Conservation (phyloP, 1,140 invertebrate genomes). For the Melipona quadrifasciata region DNA sequence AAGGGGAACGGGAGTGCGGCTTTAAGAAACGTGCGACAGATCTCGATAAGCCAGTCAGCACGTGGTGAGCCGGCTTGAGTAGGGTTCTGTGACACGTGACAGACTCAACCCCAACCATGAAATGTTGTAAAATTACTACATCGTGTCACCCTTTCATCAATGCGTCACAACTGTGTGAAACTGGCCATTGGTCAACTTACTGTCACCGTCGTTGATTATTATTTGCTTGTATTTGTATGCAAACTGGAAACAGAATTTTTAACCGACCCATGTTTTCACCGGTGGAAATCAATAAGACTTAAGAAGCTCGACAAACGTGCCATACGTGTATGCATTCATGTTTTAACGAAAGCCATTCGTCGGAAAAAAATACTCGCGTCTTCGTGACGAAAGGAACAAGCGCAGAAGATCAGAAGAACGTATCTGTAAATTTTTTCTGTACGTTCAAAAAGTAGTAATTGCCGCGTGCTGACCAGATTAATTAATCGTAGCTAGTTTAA, state of each 20-base stretch:
- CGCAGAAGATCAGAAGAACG: neutral
- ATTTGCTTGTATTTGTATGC: neutral
- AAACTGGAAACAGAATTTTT: neutral
- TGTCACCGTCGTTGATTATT: neutral
- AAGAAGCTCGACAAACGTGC: neutral
- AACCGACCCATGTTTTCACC: neutral
- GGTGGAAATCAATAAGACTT: constrained; percentile 2
- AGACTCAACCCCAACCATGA: constrained; percentile 40
- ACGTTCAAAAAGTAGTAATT: neutral
- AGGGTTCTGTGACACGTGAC: constrained; percentile 44
- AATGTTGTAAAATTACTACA: constrained; percentile 24
- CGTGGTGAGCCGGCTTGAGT: neutral
- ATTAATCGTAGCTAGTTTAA: neutral
- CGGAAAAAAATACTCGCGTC: neutral
- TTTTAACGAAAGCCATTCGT: neutral
- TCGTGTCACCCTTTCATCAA: neutral
- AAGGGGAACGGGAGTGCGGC: neutral
- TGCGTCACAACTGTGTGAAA: constrained; percentile 63
- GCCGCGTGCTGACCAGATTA: neutral
- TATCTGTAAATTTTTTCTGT: neutral
- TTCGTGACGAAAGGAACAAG: neutral
- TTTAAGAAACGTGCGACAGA: constrained; percentile 9
- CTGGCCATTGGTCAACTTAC: constrained; percentile 53
- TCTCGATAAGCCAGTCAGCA: constrained; percentile 1
- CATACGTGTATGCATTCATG: neutral